A percentile compares a stretch with the other conserved stretches of the same genome.
Conservation (phyloP, 2,888 invertebrate species). For the Asteroscopus sphinx region DNA sequence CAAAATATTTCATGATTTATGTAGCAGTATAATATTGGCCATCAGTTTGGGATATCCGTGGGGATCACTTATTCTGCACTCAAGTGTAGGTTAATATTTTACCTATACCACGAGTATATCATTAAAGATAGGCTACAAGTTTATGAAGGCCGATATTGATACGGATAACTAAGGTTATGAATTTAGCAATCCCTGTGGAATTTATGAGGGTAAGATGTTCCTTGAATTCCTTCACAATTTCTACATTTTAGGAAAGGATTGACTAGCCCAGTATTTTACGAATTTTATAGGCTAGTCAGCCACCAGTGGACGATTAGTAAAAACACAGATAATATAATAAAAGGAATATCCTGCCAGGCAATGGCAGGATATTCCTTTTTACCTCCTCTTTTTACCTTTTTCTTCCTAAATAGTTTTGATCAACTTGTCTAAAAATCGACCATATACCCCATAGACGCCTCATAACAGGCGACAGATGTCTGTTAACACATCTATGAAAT, state of each 20-base stretch:
- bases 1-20: conserved; percentile 18
- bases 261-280: background rate
- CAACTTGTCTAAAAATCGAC: too few species aligned
- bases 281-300: too few species aligned
- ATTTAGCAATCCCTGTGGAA: conserved; percentile 2
- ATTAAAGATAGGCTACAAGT: conserved; percentile 7
- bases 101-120: conserved; percentile 7
- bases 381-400: too few species aligned
- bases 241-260: background rate
- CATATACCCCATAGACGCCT: too few species aligned
- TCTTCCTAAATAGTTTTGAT: too few species aligned
- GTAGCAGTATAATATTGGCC: conserved; percentile 3
- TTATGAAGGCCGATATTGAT: background rate
- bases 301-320: too few species aligned
- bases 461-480: too few species aligned
- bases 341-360: too few species aligned
- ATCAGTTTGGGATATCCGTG: conserved; percentile 9
- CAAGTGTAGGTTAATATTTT: conserved; percentile 17
- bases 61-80: conserved; percentile 17
- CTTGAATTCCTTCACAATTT: background rate
- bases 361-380: too few species aligned
- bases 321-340: too few species aligned
- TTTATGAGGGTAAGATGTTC: background rate
- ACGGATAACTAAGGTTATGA: background rate
- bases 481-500: too few species aligned